Evolutionary conservation across 1,140 invertebrate genomes (phyloP), one percentile per base, ranked within the genome.

Genomic region (Drosophila sturtevanti): DNA sequence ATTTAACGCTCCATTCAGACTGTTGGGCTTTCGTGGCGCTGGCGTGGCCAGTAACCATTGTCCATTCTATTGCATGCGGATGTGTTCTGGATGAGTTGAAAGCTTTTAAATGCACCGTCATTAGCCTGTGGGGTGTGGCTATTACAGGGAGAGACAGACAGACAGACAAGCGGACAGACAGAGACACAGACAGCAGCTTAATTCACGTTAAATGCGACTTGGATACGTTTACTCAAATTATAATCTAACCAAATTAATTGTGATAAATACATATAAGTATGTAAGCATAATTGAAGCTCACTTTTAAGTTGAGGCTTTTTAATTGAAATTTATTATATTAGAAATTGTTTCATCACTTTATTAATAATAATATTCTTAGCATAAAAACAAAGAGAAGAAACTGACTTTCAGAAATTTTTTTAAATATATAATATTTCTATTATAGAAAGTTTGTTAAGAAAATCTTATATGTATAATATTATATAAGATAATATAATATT

Each of bases 61-160:
- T 62, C 65, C 71, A 73, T 63, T 21, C 58, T 70, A 73, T 63
- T 27, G 52, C 48, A 52, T 59, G 56, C 55, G 31, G 21, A 44
- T 61, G 59, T 44, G 22, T 48, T 48, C 16, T 48, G 41, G 41
- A 48, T 48, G 38, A 44, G 71, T 62, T 76, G 72, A 76, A 76
- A 76, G 72, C 72, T 76, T 76, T 76, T 76, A 76, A 75, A 67
- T 75, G 72, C 72, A 48, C 71, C 21, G 38, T 63, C 61, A 73
- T 74, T 74, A 74, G 62, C 60, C 51, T 18, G 21, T 38, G 21
- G 64, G 56, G 68, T 44, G 69, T 72, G 68, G 44, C 27, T 4
- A 24, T n/a, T n/a, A n/a, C n/a, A 6, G 6, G 7, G 27, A 31
- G 4, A 31, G 27, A 1, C 5, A 31, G 27, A 31, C 2, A 31